Base-by-base conservation (phyloP, 2,888 invertebrate species). In the Caenorhabditis angaria region DNA sequence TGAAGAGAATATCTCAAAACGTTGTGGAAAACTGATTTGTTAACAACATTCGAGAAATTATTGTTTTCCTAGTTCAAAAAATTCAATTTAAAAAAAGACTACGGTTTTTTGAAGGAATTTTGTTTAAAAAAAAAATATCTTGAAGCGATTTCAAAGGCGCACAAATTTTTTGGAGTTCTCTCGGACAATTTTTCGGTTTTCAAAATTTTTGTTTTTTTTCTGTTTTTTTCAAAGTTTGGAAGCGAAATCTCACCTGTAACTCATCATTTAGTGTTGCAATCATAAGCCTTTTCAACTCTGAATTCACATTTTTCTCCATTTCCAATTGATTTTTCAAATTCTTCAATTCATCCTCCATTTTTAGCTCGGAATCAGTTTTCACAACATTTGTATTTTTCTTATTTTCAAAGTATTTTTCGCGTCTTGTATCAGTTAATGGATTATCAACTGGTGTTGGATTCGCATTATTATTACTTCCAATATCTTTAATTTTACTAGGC, bases 251-350 rank as follows among this genome's bases (percentile, higher is more conserved):
- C 18, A 65, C 92, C 88, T 95, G 65, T 63, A 96, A 90, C 89
- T 96, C 96, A 89, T 95, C 96, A 8, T 95, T 96, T 82, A 97
- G 93, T 18, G 95, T 94, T 10, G 96, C 95, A 6, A 97, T 94
- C 65, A 96, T 88, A 88, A 96, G 91, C 84, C 93, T 94, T 88
- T 96, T 96, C 62, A 96, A 89, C 89, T 96, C 96, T 62, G 93
- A 92, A 88, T 95, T 96, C 0, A 95, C 93, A 92, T 93, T 70
- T 24, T 81, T 61, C 53, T 81, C 74, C 8, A 78, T 29, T 22
- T 63, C 63, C 53, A 82, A 54, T 32, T 82, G 68, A 18, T 68
- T 61, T 10, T 56, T 50, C 55, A 77, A 20, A 29, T 59, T 22
- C n/a, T 56, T 51, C 41, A 76, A 18, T 32, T 78, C 62, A 35